Evolutionary conservation across 2,113 vertebrate genomes (phyloP).

Genomic region (Lanius collurio): DNA sequence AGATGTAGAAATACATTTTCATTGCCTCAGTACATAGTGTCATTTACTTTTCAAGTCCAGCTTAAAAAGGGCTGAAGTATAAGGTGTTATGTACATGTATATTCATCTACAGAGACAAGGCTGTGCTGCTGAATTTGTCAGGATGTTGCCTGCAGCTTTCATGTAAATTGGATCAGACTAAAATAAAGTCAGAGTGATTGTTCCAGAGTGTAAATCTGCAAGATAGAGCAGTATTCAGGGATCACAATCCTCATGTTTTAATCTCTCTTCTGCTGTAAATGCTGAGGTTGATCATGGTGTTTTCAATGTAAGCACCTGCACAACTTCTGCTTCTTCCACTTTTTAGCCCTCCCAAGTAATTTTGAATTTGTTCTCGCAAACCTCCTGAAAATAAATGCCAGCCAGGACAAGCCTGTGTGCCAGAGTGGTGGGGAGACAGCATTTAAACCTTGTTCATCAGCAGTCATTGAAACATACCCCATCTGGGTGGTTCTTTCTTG

Average conservation of each 20-base stretch:
- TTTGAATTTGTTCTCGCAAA: background rate
- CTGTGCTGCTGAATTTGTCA: background rate
- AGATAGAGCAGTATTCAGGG: background rate
- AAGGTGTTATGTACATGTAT: background rate
- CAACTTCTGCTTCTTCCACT: background rate
- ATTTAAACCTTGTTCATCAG: background rate
- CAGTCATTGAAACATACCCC: background rate
- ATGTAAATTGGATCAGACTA: background rate
- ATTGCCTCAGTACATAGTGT: background rate
- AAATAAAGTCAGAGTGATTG: background rate
- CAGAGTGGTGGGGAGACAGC: background rate
- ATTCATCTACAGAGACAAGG: background rate
- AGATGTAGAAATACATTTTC: background rate
- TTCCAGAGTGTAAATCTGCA: background rate
- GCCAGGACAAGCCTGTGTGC: background rate
- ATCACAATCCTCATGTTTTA: background rate
- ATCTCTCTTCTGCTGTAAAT: background rate
- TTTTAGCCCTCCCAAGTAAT: background rate
- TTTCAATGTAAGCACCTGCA: background rate
- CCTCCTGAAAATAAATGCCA: background rate
- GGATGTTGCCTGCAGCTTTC: constrained; percentile 7
- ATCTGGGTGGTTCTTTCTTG: background rate
- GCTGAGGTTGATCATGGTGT: background rate
- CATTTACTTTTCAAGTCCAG: background rate
- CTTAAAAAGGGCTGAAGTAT: background rate